phyloP scores from a whole-genome alignment of 2,113 vertebrate genomes.

The Zingel zingel region DNA sequence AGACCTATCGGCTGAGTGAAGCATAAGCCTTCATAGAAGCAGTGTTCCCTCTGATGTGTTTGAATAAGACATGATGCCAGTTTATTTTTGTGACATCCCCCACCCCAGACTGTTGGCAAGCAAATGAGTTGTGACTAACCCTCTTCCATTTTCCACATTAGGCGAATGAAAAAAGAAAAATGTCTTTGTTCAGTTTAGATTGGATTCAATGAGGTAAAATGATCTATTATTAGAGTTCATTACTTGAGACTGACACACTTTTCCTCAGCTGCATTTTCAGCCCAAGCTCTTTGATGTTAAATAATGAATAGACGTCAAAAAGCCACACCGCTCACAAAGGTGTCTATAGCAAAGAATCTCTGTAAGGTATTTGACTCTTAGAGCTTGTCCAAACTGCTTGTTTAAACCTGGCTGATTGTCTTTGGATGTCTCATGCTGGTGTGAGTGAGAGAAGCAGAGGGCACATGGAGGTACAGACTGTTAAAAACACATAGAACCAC shows the following conservation, averaged over 20 bases:
- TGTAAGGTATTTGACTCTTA: constrained; percentile 43
- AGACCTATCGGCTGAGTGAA: constrained; percentile 22
- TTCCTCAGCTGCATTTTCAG: constrained; percentile 20
- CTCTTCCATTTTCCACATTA: constrained; percentile 56
- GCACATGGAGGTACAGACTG: not conserved
- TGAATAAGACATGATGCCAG: constrained; percentile 76
- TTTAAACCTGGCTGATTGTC: constrained; percentile 36
- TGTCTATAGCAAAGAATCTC: constrained; percentile 26
- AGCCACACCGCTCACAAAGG: constrained; percentile 30
- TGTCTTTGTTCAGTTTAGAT: constrained; percentile 19
- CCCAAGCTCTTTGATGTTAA: constrained; percentile 45
- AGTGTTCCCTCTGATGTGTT: constrained; percentile 65
- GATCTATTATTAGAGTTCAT: constrained; percentile 15
- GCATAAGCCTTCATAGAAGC: constrained; percentile 50
- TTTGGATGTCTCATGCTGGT: constrained; percentile 20
- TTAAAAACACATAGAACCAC: constrained; percentile 1
- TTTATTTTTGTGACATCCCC: constrained; percentile 74
- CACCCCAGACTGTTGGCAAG: constrained; percentile 68
- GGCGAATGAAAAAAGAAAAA: constrained; percentile 13
- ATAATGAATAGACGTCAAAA: constrained; percentile 47
- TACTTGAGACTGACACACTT: constrained; percentile 28
- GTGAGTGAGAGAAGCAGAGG: constrained; percentile 5
- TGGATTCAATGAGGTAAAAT: constrained; percentile 29
- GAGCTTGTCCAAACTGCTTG: constrained; percentile 7
- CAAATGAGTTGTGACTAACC: constrained; percentile 57